These are phyloP conservation scores for Lasioglossum marginatum DNA, from an alignment of 2,888 invertebrate genomes.

Conservation along the genomic window DNA sequence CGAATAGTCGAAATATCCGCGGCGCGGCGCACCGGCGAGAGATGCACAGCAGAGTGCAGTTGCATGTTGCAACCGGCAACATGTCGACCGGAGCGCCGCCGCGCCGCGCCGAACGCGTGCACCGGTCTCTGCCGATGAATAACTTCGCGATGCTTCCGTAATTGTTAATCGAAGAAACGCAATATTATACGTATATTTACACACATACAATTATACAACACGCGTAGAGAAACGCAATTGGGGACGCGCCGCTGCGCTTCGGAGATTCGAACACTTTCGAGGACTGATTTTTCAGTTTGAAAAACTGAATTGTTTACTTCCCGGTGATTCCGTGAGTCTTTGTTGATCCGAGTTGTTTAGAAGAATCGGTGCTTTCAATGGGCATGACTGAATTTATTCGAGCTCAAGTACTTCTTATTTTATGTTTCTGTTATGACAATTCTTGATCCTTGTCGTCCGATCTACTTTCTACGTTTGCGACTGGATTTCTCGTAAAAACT, in stretches of 20 bases:
- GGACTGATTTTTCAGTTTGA: not conserved
- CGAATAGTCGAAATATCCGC: not conserved
- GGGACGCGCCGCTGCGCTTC: slow-evolving; percentile 7
- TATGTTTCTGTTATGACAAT: not conserved
- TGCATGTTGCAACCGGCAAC: not conserved
- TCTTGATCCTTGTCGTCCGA: not conserved
- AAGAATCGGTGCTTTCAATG: not conserved
- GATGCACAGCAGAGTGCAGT: not conserved
- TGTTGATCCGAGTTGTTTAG: not conserved
- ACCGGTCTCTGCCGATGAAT: slow-evolving; percentile 23
- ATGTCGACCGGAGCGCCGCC: not conserved
- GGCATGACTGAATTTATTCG: too few species aligned
- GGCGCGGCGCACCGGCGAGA: slow-evolving; percentile 10
- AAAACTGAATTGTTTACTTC: not conserved
- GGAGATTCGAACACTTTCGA: not conserved
- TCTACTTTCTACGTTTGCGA: not conserved
- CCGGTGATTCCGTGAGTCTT: not conserved
- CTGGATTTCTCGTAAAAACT: not conserved
- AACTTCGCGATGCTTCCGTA: slow-evolving; percentile 61
- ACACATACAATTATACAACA: slow-evolving; percentile 35
- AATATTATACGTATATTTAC: slow-evolving; percentile 53
- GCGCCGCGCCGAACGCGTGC: not conserved
- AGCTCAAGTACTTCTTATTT: not conserved
- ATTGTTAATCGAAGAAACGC: slow-evolving; percentile 53
- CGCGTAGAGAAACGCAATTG: slow-evolving; percentile 46